Evolutionary conservation across 1,140 invertebrate species (phyloP), one percentile per base, ranked within the genome.

Genomic region (Listronotus bonariensis): DNA sequence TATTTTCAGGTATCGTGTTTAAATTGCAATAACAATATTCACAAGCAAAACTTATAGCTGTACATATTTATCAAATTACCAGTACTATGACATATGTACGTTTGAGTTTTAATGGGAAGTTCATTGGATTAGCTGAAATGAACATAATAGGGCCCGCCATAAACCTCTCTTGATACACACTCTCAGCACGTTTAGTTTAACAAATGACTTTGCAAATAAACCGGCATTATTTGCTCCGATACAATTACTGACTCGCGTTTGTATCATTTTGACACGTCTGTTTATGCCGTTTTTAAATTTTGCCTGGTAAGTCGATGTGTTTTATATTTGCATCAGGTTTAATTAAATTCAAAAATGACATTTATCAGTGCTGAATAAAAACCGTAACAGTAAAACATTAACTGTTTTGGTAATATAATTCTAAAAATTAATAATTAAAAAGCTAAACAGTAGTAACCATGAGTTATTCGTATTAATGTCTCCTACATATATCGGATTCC

Each of bases 1-100:
- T 26, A 26, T 26, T 5, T 3, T 26, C 20, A 26, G 20, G 20
- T 26, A 26, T 26, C 20, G 5, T 26, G 20, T 26, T 26, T 5
- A 26, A 26, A 8, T 8, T 12, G 8, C 34, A 36, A 36, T 12
- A 36, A 36, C 34, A 36, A 9, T 10, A 36, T 36, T 36, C 11
- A 36, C 11, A 36, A 36, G 34, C 34, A 8, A 36, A 36, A 36
- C 34, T 36, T 7, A 36, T 17, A n/a, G 8, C 14, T 18, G n/a
- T 8, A 18, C 17, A 45, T n/a, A 45, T 45, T 45, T 14, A 45
- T 45, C 42, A 45, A 45, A 45, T 45, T 45, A 45, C 17, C 5
- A 45, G 42, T 18, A 12, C 14, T 45, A 14, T 45, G 42, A 45
- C 42, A 18, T 45, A 34, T 2, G 14, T 45, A 45, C 12, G 42